Evolutionary conservation across 2,113 vertebrate genomes (phyloP).

Genomic region (Pimephales promelas): DNA sequence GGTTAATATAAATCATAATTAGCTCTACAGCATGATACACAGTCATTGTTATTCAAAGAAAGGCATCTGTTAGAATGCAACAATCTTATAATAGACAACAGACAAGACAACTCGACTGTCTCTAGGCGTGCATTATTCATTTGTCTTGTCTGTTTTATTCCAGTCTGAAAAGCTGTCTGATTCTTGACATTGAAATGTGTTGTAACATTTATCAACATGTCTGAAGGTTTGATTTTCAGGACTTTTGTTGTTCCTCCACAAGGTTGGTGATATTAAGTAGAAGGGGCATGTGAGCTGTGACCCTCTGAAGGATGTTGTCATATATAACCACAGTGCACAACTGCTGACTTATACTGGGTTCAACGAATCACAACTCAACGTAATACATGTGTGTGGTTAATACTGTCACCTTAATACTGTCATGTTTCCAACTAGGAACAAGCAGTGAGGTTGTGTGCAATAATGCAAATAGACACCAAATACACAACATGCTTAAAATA

Average conservation of each 20-base stretch:
- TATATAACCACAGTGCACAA: conserved; percentile 4
- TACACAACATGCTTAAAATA: neutral
- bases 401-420: neutral
- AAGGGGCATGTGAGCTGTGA: neutral
- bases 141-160: conserved; percentile 39
- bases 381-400: neutral
- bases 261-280: conserved; percentile 41
- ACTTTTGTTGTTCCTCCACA: conserved; percentile 40
- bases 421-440: neutral
- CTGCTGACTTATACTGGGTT: neutral
- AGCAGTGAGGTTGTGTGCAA: neutral
- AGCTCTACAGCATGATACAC: neutral
- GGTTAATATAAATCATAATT: neutral
- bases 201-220: conserved; percentile 47
- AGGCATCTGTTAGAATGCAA: neutral
- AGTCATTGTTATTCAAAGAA: neutral
- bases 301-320: neutral
- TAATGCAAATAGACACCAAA: conserved; percentile 2
- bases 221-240: conserved; percentile 38
- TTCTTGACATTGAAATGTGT: conserved; percentile 35
- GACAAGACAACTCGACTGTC: neutral
- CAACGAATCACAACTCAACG: neutral
- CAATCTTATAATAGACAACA: conserved; percentile 25
- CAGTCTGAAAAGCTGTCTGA: conserved; percentile 41
- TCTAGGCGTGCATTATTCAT: neutral